phyloP scores from a whole-genome alignment of 2,797 vertebrate genomes.

The Microctenopoma lineatum region DNA sequence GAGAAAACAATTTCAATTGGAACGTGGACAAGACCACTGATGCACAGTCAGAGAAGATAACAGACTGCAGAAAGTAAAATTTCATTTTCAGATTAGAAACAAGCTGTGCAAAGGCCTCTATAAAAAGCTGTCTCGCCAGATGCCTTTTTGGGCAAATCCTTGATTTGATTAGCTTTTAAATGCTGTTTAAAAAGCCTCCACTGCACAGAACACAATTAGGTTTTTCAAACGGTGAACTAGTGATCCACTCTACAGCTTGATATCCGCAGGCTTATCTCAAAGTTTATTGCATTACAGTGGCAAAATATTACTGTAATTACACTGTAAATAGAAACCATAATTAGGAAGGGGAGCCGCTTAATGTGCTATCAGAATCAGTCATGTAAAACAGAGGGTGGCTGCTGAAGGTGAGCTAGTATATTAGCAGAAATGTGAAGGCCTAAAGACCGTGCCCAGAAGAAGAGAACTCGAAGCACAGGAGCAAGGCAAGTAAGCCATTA shows the following conservation, averaged over 20 bases:
- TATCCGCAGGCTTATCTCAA: conserved; percentile 70
- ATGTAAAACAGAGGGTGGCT: conserved; percentile 29
- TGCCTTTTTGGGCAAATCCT: conserved; percentile 77
- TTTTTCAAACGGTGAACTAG: conserved; percentile 74
- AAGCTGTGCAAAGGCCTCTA: conserved; percentile 72
- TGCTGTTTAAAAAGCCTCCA: conserved; percentile 73
- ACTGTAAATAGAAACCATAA: conserved; percentile 76
- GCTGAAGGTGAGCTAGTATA: conserved; percentile 43
- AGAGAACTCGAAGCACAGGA: background rate
- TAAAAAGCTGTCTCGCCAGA: conserved; percentile 77
- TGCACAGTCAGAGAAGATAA: conserved; percentile 73
- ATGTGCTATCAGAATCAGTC: conserved; percentile 55
- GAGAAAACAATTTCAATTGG: conserved; percentile 77
- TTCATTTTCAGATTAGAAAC: conserved; percentile 80
- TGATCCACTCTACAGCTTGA: conserved; percentile 69
- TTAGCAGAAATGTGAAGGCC: conserved; percentile 12
- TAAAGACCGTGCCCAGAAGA: background rate
- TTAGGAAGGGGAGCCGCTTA: conserved; percentile 47
- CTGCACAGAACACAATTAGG: conserved; percentile 76
- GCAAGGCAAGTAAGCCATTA: conserved; percentile 9
- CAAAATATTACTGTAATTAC: conserved; percentile 79
- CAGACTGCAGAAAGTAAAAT: conserved; percentile 76
- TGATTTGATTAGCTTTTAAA: conserved; percentile 84
- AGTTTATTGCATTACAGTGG: conserved; percentile 66
- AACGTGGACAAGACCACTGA: conserved; percentile 69